Conservation (phyloP, 1,140 invertebrate species). For the Ladona fulva region DNA sequence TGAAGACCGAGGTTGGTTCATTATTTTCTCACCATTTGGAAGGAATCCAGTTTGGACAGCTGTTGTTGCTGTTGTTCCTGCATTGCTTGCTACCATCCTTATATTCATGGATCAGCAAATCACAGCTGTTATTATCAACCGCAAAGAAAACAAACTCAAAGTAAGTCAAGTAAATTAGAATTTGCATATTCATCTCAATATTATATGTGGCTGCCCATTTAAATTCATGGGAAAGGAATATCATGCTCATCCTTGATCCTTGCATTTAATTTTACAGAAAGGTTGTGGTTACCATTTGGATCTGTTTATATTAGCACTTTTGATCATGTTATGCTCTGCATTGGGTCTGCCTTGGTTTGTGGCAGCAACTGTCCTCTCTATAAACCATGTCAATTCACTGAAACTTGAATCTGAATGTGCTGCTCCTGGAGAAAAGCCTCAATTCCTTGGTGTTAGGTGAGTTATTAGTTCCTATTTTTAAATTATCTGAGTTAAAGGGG, state of each 20-base stretch:
- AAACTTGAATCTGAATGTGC: conserved; percentile 94
- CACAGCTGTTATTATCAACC: conserved; percentile 95
- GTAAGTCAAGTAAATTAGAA: conserved; percentile 34
- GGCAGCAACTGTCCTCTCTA: conserved; percentile 96
- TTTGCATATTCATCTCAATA: no score
- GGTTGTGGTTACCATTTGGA: conserved; percentile 97
- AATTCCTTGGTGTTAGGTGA: conserved; percentile 86
- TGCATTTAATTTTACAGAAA: conserved; percentile 50
- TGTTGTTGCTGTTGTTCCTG: conserved; percentile 74
- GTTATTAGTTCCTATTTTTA: not conserved
- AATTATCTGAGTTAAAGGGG: no score
- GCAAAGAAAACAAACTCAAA: conserved; percentile 96
- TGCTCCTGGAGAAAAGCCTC: conserved; percentile 95
- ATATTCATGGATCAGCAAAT: conserved; percentile 99
- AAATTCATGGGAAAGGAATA: not conserved
- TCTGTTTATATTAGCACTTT: conserved; percentile 78
- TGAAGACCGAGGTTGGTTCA: conserved; percentile 75
- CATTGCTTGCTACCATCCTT: conserved; percentile 88
- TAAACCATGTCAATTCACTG: conserved; percentile 96
- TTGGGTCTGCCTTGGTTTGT: conserved; percentile 95
- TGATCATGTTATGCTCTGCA: conserved; percentile 85
- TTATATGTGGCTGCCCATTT: not conserved
- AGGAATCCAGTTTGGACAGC: conserved; percentile 80
- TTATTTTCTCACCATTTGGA: conserved; percentile 64
- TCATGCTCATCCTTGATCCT: no score